Base-by-base conservation (phyloP, 2,797 vertebrate genomes). In the Enteromius argenteus region DNA sequence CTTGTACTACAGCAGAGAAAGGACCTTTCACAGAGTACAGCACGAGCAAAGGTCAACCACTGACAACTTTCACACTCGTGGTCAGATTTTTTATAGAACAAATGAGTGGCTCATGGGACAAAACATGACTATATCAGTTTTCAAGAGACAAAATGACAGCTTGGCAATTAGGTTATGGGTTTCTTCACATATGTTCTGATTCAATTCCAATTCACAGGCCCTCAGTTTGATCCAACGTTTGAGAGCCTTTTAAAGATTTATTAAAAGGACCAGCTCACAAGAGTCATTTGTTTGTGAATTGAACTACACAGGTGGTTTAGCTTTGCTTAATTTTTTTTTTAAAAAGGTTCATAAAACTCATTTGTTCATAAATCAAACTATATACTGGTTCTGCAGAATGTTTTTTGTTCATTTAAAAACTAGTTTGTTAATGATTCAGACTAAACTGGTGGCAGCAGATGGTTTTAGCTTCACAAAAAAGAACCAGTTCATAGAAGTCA, bases 1-100 rank as follows among this genome's bases (percentile, higher is more conserved):
- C 17, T 46, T 78, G 39, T 8, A 79, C 37, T 17, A 76, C 35
- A 9, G 73, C 21, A 58, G 21, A 76, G 51, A 76, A 39, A 39
- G 39, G 21, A 76, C 72, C 49, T 53, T 74, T 74, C 10, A 74
- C 32, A 35, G 3, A 37, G 72, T 27, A 5, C 3, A 4, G n/a
- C 15, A 27, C 42, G 1, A 46, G n/a, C 3, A 46, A 27, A 35
- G 71, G 71, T 21, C 71, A 73, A 19, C 19, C 46, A 73, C 27
- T 6, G 17, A 51, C 46, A 51, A 5, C 46, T 51, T 73, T 51
- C 30, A 32, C 9, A 51, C 44, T 73, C 9, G 10, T 51, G 44
- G 9, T 32, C 46, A 51, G 42, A 49, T 32, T 21, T 51, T 51
- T 73, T 73, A 66, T 5, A 66, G 11, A 21, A 46, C 14, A 19